Conservation (phyloP, 1,140 invertebrate species). For the Lordiphosa mommai region DNA sequence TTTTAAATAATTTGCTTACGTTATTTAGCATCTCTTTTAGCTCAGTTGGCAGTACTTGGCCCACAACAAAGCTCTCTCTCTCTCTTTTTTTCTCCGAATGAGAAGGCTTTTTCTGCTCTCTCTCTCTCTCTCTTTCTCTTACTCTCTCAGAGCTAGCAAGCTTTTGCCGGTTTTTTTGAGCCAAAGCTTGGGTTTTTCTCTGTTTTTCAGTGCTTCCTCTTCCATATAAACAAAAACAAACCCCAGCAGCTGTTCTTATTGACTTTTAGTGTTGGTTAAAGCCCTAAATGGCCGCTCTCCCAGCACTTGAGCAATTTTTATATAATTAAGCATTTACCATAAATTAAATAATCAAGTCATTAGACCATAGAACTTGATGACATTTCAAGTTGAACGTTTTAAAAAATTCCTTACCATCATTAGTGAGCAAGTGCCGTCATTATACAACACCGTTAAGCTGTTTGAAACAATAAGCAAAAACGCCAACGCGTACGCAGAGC, state of each 20-base stretch:
- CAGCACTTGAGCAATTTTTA: conserved; percentile 12
- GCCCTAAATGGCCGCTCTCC: background rate
- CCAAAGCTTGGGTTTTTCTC: conserved; percentile 1
- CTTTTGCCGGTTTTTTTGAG: background rate
- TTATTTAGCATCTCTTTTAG: too few relatives aligned
- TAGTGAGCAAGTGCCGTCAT: background rate
- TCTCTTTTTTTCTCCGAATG: too few relatives aligned
- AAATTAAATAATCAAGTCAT: conserved; percentile 25
- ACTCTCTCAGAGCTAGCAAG: background rate
- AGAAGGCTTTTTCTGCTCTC: background rate
- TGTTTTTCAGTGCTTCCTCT: conserved; percentile 7
- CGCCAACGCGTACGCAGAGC: background rate
- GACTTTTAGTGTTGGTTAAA: conserved; percentile 12
- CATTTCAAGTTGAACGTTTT: conserved; percentile 16
- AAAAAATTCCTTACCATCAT: background rate
- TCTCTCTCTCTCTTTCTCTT: background rate
- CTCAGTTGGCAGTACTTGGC: too few relatives aligned
- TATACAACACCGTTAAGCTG: conserved; percentile 21
- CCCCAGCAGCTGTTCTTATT: conserved; percentile 35
- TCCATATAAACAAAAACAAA: conserved; percentile 46
- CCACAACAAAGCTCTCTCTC: background rate
- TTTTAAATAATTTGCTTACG: too few relatives aligned
- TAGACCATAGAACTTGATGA: conserved; percentile 2
- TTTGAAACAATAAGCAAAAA: background rate
- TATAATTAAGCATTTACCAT: conserved; percentile 6